Evolutionary conservation across 2,113 vertebrate genomes (phyloP).

Genomic region (Anoplopoma fimbria): DNA sequence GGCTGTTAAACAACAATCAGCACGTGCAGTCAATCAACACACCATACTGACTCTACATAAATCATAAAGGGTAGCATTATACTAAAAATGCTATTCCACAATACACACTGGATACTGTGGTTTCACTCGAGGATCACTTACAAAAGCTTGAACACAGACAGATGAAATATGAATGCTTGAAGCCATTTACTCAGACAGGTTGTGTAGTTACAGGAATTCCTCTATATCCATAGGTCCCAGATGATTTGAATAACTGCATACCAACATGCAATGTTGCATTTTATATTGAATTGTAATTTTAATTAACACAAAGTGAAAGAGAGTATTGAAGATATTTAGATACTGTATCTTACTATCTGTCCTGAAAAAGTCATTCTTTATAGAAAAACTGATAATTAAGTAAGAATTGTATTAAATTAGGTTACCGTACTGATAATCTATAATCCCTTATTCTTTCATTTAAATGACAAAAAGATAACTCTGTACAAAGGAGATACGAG

Average conservation of each 20-base stretch:
- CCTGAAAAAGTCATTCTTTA: not conserved
- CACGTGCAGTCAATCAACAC: constrained; percentile 20
- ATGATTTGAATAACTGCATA: not conserved
- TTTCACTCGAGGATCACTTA: constrained; percentile 10
- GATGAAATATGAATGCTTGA: constrained; percentile 14
- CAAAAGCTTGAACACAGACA: not conserved
- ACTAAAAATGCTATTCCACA: not conserved
- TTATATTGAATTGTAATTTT: not conserved
- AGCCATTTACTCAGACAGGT: not conserved
- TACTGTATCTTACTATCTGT: not conserved
- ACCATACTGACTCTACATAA: constrained; percentile 13
- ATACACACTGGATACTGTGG: not conserved
- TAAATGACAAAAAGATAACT: not conserved
- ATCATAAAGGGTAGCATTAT: not conserved
- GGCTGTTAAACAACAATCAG: constrained; percentile 54
- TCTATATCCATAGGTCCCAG: not conserved
- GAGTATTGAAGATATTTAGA: not conserved
- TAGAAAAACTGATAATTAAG: not conserved
- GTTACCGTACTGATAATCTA: not conserved
- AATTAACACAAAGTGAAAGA: not conserved
- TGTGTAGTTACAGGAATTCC: not conserved
- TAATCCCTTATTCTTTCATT: not conserved
- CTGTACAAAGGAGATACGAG: constrained; percentile 17
- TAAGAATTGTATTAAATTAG: not conserved
- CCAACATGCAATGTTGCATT: not conserved